phyloP scores from a whole-genome alignment of 2,113 vertebrate genomes.

The Amazona vittata region DNA sequence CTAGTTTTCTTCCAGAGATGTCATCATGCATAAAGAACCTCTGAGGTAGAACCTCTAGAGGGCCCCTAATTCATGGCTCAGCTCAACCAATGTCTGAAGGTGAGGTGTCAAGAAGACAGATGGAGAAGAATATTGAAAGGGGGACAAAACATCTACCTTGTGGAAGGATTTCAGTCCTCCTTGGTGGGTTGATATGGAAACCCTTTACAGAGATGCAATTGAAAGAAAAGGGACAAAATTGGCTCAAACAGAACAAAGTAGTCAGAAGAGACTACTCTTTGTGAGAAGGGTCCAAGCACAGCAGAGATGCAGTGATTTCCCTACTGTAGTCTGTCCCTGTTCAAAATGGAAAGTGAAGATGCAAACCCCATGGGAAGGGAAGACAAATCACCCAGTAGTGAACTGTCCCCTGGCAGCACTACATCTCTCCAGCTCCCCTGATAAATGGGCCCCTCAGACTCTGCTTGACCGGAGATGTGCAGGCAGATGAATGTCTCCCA shows the following conservation, averaged over 20 bases:
- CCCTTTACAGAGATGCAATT: background rate
- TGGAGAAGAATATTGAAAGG: background rate
- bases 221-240: background rate
- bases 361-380: background rate
- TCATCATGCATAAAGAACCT: background rate
- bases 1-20: background rate
- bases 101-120: background rate
- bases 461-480: background rate
- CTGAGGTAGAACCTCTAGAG: background rate
- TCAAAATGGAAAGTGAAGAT: background rate
- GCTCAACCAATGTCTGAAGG: accelerated
- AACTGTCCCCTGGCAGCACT: background rate
- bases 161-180: background rate
- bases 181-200: background rate
- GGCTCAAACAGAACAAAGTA: background rate
- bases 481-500: constrained; percentile 26
- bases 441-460: background rate
- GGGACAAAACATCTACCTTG: background rate
- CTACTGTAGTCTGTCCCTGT: too few relatives aligned
- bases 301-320: background rate
- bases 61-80: background rate
- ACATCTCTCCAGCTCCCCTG: background rate
- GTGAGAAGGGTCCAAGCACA: background rate
- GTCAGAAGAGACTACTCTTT: background rate
- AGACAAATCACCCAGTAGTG: background rate